These are phyloP conservation scores for Danionella dracula DNA, from an alignment of 2,797 vertebrate genomes.

Conservation along the genomic window DNA sequence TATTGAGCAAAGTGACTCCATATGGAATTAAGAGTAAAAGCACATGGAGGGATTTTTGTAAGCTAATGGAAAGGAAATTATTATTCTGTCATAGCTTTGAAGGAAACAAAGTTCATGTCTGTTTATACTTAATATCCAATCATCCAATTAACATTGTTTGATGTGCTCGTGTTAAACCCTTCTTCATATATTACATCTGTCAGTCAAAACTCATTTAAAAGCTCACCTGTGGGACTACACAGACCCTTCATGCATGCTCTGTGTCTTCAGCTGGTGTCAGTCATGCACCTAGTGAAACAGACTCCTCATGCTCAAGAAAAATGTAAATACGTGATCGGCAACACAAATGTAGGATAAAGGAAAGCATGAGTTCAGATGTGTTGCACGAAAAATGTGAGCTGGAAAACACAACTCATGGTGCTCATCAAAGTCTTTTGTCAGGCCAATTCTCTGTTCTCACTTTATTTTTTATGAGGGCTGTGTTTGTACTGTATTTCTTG, in stretches of 20 bases:
- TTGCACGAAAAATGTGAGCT: slow-evolving; percentile 39
- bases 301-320: slow-evolving; percentile 4
- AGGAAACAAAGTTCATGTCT: slow-evolving; percentile 53
- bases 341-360: slow-evolving; percentile 53
- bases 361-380: slow-evolving; percentile 57
- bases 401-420: slow-evolving; percentile 55
- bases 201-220: slow-evolving; percentile 53
- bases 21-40: slow-evolving; percentile 56
- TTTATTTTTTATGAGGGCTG: slow-evolving; percentile 52
- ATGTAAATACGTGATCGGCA: slow-evolving; percentile 53
- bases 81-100: slow-evolving; percentile 54
- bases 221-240: background rate
- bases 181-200: slow-evolving; percentile 56
- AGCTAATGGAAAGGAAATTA: slow-evolving; percentile 47
- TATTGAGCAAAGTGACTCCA: slow-evolving; percentile 66
- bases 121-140: slow-evolving; percentile 40
- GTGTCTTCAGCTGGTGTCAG: background rate
- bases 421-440: slow-evolving; percentile 58
- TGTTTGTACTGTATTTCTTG: too few species aligned
- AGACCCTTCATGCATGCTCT: background rate
- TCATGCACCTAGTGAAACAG: background rate
- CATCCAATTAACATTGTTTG: slow-evolving; percentile 51
- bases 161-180: slow-evolving; percentile 53
- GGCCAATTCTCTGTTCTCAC: slow-evolving; percentile 58
- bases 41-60: slow-evolving; percentile 52